These are phyloP conservation scores for Furcula furcula DNA, from an alignment of 2,888 invertebrate genomes.

Conservation along the genomic window DNA sequence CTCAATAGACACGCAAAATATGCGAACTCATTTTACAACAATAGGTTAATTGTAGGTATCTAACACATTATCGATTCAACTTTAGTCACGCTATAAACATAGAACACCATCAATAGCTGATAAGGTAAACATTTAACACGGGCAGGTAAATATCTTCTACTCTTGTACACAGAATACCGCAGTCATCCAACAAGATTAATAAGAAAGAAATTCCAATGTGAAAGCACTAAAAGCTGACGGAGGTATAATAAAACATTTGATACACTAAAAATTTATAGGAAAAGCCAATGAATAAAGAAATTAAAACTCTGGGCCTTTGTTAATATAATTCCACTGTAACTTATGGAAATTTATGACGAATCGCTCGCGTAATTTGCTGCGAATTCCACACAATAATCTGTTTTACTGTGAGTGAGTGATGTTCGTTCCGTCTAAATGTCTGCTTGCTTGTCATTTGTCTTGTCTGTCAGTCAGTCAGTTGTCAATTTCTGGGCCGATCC, in stretches of 20 bases:
- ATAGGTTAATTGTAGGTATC: slow-evolving; percentile 47
- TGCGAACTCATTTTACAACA: slow-evolving; percentile 67
- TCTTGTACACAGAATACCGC: slow-evolving; percentile 25
- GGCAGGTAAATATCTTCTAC: slow-evolving; percentile 30
- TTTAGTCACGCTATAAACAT: slow-evolving; percentile 45
- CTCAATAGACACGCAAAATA: slow-evolving; percentile 51
- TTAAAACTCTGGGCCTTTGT: slow-evolving; percentile 18
- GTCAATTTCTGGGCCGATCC: no score
- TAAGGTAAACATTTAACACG: slow-evolving; percentile 53
- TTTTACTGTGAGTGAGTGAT: no score
- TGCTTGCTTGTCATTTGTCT: no score
- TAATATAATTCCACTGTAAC: slow-evolving; percentile 24
- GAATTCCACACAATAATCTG: slow-evolving; percentile 31
- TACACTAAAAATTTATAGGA: slow-evolving; percentile 27
- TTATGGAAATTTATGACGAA: slow-evolving; percentile 36
- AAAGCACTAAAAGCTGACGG: slow-evolving; percentile 29
- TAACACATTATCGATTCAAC: slow-evolving; percentile 57
- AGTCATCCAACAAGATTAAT: slow-evolving; percentile 30
- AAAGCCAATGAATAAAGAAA: slow-evolving; percentile 23
- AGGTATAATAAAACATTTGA: slow-evolving; percentile 14
- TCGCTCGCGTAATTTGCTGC: slow-evolving; percentile 30
- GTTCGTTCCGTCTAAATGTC: no score
- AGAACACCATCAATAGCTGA: slow-evolving; percentile 38
- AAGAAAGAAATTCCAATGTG: slow-evolving; percentile 34
- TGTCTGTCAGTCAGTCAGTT: no score